Base-by-base conservation (phyloP, 2,888 invertebrate genomes). In the Polyploca ridens region DNA sequence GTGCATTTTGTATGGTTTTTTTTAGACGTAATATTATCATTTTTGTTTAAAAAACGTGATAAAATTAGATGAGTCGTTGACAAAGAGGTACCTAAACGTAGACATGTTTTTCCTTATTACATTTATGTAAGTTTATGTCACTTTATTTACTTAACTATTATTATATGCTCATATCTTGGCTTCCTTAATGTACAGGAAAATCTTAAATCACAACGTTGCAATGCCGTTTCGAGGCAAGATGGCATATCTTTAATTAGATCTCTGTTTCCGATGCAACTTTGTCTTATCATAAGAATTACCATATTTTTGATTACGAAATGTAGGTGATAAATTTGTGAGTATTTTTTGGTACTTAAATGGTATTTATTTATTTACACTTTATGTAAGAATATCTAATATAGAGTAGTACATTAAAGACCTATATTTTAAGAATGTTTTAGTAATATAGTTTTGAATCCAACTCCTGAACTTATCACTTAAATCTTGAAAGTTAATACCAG, bases 271-370 rank as follows among this genome's bases (percentile, higher is more conserved):
- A 61, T 68, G 69, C 59, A 64, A 63, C 27, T 14, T 59, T 41
- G 19, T 57, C 63, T 66, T 66, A 57, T 74, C 65, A 60, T 58
- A 64, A 46, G 33, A 44, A 41, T 27, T 44, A 61, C 41, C 41
- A 61, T 46, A 46, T 46, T 10, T 14, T 19, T 27, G 27, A 27
- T 27, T 54, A 19, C 54, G 19, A 19, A 19, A 10, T 54, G 7
- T 3, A 10, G 14, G 19, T 54, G 54, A 54, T 19, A 19, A 19
- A 10, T 7, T 16, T 16, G 49, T 49, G 49, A 49, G 49, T n/a
- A n/a, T n/a, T n/a, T n/a, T n/a, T n/a, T n/a, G n/a, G n/a, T n/a
- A n/a, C n/a, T n/a, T n/a, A n/a, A n/a, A n/a, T n/a, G n/a, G n/a
- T n/a, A n/a, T n/a, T n/a, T n/a, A n/a, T n/a, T n/a, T n/a, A n/a